Percentiles rank a stretch among this genome's conserved stretches.
Conservation (phyloP, 1,140 invertebrate species). For the Drosophila parabipectinata region DNA sequence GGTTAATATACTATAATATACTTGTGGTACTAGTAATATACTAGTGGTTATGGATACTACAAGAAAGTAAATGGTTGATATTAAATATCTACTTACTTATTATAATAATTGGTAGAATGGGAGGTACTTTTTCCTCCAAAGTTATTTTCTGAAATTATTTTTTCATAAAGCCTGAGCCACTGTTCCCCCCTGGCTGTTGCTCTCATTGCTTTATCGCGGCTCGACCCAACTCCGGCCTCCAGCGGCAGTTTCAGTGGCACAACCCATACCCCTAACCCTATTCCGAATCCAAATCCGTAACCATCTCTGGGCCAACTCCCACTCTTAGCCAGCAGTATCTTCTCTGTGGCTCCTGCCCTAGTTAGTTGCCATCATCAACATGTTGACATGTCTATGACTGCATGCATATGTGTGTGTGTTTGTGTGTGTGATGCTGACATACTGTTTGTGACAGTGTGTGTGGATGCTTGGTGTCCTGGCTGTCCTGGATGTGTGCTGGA, state of each 20-base stretch:
- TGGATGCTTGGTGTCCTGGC: slow-evolving; percentile 11
- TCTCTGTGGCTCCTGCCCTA: slow-evolving; percentile 57
- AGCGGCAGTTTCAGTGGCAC: slow-evolving; percentile 28
- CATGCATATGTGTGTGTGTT: slow-evolving; percentile 44
- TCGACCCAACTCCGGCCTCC: slow-evolving; percentile 30
- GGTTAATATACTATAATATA: too few relatives aligned
- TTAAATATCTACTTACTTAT: background rate
- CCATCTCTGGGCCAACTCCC: background rate
- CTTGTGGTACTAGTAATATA: too few relatives aligned
- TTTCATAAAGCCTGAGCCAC: slow-evolving; percentile 20
- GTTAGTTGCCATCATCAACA: slow-evolving; percentile 82
- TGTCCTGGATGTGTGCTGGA: background rate
- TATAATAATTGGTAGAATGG: background rate
- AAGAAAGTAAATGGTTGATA: background rate
- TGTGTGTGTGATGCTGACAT: slow-evolving; percentile 27
- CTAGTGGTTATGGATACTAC: slow-evolving; percentile 24
- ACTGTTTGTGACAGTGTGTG: slow-evolving; percentile 28
- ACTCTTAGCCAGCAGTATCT: slow-evolving; percentile 35
- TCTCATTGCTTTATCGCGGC: slow-evolving; percentile 49
- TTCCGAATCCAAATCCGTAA: slow-evolving; percentile 2
- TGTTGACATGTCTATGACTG: slow-evolving; percentile 82
- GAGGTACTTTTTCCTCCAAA: background rate
- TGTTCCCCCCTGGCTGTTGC: slow-evolving; percentile 53
- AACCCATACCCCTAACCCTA: background rate
- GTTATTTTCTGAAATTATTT: background rate